Conservation (phyloP, 2,797 vertebrate species). For the Petrocephalus schoutedeni region DNA sequence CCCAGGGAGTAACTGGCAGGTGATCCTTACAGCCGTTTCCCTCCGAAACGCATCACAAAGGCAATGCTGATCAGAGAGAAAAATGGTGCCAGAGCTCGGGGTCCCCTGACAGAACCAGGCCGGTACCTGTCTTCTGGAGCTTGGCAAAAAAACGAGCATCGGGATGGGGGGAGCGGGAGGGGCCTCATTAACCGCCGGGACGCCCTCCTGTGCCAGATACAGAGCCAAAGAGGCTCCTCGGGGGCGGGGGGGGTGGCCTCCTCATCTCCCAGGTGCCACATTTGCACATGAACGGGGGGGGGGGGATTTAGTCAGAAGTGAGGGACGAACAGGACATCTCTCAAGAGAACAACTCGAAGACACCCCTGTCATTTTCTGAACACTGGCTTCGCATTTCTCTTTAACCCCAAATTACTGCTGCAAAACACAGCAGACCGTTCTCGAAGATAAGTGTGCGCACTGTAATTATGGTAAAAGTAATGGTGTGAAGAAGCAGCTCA, state of each 20-base stretch:
- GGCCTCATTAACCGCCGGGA: constrained; percentile 7
- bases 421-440: neutral
- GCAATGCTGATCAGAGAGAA: neutral
- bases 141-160: neutral
- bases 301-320: neutral
- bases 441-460: neutral
- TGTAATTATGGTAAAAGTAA: neutral
- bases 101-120: constrained; percentile 1
- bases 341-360: neutral
- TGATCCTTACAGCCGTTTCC: neutral
- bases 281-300: neutral
- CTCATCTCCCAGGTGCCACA: neutral
- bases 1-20: neutral
- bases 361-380: neutral
- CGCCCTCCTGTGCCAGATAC: neutral
- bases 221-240: neutral
- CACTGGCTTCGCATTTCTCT: neutral
- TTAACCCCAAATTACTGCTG: neutral
- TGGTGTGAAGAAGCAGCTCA: neutral
- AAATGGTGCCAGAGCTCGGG: neutral
- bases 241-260: neutral
- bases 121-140: neutral
- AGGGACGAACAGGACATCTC: neutral
- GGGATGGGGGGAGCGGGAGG: neutral
- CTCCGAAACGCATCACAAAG: neutral